Conservation (phyloP, 2,888 invertebrate genomes). For the Cynaeus angustus region DNA sequence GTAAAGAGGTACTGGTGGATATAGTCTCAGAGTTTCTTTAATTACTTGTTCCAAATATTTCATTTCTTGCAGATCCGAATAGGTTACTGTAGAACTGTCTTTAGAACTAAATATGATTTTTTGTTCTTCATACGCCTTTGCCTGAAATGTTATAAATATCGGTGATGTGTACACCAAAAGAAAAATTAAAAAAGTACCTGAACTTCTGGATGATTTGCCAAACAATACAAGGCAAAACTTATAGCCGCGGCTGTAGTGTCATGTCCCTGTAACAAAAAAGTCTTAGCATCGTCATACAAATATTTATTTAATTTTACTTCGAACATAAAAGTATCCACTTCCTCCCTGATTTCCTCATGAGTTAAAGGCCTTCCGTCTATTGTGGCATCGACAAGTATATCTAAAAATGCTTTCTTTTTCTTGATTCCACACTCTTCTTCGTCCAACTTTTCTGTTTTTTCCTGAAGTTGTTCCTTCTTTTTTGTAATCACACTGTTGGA, state of each 20-base stretch:
- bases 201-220: constrained; percentile 66
- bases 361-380: constrained; percentile 76
- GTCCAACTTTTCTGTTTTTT: background rate
- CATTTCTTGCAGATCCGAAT: constrained; percentile 72
- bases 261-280: constrained; percentile 61
- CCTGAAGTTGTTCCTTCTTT: constrained; percentile 61
- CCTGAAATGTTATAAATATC: constrained; percentile 59
- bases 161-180: background rate
- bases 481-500: constrained; percentile 69
- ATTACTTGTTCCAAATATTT: constrained; percentile 73
- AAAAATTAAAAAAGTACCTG: constrained; percentile 51
- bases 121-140: constrained; percentile 68
- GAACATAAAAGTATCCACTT: constrained; percentile 85
- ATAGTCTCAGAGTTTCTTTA: constrained; percentile 74
- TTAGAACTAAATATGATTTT: constrained; percentile 63
- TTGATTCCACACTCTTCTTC: background rate
- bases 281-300: too few relatives aligned
- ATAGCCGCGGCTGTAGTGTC: constrained; percentile 69
- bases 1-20: constrained; percentile 74
- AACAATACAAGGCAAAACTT: constrained; percentile 66
- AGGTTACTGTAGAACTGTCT: constrained; percentile 54
- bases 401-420: constrained; percentile 79
- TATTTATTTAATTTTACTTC: constrained; percentile 72
- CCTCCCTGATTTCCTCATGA: constrained; percentile 78
- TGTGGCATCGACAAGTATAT: constrained; percentile 75